Conservation (phyloP, 1,140 invertebrate genomes). For the Bombus pascuorum region DNA sequence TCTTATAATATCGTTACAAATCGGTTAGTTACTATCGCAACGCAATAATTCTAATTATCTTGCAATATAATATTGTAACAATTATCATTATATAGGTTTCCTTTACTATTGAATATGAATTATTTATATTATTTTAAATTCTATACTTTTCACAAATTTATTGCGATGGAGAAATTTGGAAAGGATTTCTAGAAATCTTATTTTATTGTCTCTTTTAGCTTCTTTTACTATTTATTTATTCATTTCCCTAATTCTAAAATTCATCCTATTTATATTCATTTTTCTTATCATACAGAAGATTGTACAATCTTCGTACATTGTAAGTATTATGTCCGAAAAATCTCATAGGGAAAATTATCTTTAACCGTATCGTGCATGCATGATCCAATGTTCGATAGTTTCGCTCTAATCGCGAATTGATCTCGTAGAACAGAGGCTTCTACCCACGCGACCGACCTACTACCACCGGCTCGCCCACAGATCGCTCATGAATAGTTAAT, state of each 20-base stretch:
- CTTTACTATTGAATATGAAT: background rate
- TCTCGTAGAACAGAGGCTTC: conserved; percentile 71
- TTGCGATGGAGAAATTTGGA: background rate
- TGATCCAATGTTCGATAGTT: conserved; percentile 5
- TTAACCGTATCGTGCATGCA: background rate
- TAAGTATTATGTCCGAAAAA: background rate
- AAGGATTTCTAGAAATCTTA: background rate
- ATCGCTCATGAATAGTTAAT: conserved; percentile 75
- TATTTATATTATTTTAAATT: background rate
- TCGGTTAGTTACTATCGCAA: too few species aligned
- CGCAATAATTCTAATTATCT: background rate
- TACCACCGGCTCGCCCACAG: conserved; percentile 71
- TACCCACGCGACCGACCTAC: conserved; percentile 74
- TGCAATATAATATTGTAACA: background rate
- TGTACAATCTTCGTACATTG: background rate
- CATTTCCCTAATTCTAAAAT: background rate
- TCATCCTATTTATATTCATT: background rate
- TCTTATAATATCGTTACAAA: too few species aligned
- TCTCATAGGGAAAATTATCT: background rate
- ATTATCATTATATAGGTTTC: background rate
- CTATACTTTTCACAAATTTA: background rate
- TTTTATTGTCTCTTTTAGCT: background rate
- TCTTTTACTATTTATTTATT: background rate
- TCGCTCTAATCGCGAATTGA: conserved; percentile 68
- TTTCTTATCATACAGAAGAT: background rate